Evolutionary conservation across 2,113 vertebrate genomes (phyloP).

Genomic region (Ailurus styani): DNA sequence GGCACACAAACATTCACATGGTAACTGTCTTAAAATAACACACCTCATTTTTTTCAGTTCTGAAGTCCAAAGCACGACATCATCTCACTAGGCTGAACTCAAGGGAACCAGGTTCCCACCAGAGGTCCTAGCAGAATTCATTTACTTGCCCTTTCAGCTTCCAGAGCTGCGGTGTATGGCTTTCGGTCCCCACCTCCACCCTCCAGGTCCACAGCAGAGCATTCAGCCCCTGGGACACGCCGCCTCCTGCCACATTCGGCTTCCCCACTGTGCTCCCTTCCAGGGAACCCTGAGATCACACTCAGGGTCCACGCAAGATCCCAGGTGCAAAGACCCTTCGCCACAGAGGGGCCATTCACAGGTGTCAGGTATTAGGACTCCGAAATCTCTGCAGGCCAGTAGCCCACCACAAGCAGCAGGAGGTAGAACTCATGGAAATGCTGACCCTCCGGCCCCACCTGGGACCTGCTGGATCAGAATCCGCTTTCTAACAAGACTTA

Average conservation of each 20-base stretch:
- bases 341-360: not conserved
- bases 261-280: no score
- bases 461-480: not conserved
- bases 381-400: not conserved
- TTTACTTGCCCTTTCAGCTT: not conserved
- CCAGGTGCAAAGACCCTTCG: not conserved
- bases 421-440: not conserved
- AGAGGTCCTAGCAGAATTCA: accelerated
- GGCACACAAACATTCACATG: not conserved
- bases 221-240: not conserved
- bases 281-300: not conserved
- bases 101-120: not conserved
- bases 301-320: not conserved
- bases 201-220: not conserved
- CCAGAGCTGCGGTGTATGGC: not conserved
- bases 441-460: no score
- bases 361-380: not conserved
- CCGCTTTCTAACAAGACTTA: not conserved
- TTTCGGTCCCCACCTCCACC: not conserved
- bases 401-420: not conserved
- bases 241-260: not conserved
- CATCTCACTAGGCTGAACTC: not conserved
- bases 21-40: not conserved
- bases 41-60: not conserved
- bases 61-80: not conserved